Base-by-base conservation (phyloP, 2,113 vertebrate species). In the Odontesthes bonariensis region DNA sequence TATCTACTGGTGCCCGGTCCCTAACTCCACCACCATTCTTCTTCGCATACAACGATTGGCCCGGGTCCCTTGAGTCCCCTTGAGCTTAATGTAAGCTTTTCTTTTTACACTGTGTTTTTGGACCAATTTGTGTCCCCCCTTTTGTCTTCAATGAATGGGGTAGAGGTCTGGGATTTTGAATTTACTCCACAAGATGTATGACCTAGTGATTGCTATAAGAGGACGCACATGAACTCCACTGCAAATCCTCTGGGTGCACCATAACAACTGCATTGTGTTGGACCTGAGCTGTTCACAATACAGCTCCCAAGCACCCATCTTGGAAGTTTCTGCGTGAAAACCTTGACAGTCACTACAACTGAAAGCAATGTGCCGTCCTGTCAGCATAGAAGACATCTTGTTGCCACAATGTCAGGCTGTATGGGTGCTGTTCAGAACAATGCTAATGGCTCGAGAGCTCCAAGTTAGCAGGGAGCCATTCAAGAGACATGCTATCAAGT, bases 61-160 rank as follows among this genome's bases (percentile, higher is more conserved):
- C 83, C 9, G 19, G 89, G 87, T 97, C 96, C 95, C 96, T 69
- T 64, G 96, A 94, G 96, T 93, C 94, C 96, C 96, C 95, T 95
- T 94, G 92, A 95, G 95, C 93, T 84, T 94, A 95, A 94, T 92
- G 92, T 88, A 92, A 94, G 94, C 84, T 89, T 92, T 92, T 95
- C 95, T 95, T 92, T 92, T 96, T 95, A 95, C 90, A 77, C 93
- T 93, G 89, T 88, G 89, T 89, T 95, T 94, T 94, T 88, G 81
- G 92, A 94, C 93, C 95, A 95, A 94, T 96, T 95, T 95, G 91
- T 93, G 90, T 90, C 86, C 85, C 79, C 86, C 77, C 82, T 89
- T 94, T 94, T 92, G 90, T 94, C 88, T 94, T 91, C 86, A 87
- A 86, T 86, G 86, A 90, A 92, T 84, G 90, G 87, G 91, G 89